Conservation (phyloP, 2,888 invertebrate species). For the Tipula confusa region DNA sequence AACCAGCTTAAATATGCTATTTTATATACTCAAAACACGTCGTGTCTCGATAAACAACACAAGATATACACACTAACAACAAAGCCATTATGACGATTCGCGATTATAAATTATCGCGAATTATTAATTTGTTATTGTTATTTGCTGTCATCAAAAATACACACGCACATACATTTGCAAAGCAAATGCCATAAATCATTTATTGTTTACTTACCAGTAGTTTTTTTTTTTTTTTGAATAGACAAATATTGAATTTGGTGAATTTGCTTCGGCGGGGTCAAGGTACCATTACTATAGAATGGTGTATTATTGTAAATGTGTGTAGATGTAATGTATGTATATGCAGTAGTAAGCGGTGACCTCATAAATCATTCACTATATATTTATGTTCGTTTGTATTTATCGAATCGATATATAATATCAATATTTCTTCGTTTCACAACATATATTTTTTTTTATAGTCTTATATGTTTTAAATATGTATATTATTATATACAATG, state of each 20-base stretch:
- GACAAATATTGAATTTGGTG: constrained; percentile 8
- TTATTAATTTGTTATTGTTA: not conserved
- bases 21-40: not conserved
- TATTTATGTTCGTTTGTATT: not conserved
- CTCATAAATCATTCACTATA: not conserved
- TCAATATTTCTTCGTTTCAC: not conserved
- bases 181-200: not conserved
- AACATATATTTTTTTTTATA: not conserved
- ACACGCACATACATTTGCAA: not conserved
- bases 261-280: not conserved
- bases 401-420: not conserved
- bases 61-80: not conserved
- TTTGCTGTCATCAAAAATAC: not conserved
- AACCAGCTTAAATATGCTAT: too few relatives aligned
- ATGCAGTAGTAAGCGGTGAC: not conserved
- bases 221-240: too few relatives aligned
- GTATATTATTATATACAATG: not conserved
- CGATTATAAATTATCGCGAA: not conserved
- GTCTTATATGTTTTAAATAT: not conserved
- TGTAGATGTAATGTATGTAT: too few relatives aligned
- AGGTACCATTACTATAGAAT: not conserved
- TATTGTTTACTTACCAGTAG: not conserved
- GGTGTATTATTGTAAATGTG: too few relatives aligned
- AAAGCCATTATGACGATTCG: not conserved
- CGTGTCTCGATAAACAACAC: not conserved